Conservation (phyloP, 2,888 invertebrate genomes). For the Ochlodes sylvanus region DNA sequence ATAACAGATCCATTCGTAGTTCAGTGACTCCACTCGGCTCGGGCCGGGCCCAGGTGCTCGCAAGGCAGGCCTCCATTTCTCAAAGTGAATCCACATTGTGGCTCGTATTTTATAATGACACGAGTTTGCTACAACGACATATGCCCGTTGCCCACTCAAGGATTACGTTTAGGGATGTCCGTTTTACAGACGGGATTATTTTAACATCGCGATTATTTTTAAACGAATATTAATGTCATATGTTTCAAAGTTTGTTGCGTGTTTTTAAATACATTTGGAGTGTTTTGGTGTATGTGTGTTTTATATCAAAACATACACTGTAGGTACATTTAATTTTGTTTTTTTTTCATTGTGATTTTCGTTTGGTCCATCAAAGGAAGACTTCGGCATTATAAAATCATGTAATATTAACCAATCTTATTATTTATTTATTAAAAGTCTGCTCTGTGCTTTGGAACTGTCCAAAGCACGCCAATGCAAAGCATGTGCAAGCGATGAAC, state of each 20-base stretch:
- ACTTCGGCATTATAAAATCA: too few species aligned
- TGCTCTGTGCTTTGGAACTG: too few species aligned
- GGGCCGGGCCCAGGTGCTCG: conserved; percentile 67
- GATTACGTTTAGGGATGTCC: conserved; percentile 68
- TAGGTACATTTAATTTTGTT: too few species aligned
- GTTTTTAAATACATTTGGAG: too few species aligned
- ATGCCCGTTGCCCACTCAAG: conserved; percentile 77
- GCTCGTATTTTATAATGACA: conserved; percentile 82
- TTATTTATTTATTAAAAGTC: too few species aligned
- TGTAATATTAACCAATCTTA: too few species aligned
- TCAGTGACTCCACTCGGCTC: conserved; percentile 46
- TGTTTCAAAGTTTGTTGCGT: conserved; percentile 10
- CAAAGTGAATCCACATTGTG: conserved; percentile 78
- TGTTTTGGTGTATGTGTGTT: too few species aligned
- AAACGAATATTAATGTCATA: neutral
- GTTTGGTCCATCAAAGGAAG: too few species aligned
- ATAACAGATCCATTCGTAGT: conserved; percentile 48
- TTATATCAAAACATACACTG: too few species aligned
- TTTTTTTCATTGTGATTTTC: too few species aligned
- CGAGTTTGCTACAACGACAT: conserved; percentile 75
- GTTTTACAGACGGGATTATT: conserved; percentile 49
- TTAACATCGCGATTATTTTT: neutral
- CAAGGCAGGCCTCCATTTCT: conserved; percentile 73
- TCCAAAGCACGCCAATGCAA: too few species aligned
- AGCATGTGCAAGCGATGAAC: too few species aligned